Evolutionary conservation across 2,797 vertebrate genomes (phyloP).

Genomic region (Nothura maculosa): DNA sequence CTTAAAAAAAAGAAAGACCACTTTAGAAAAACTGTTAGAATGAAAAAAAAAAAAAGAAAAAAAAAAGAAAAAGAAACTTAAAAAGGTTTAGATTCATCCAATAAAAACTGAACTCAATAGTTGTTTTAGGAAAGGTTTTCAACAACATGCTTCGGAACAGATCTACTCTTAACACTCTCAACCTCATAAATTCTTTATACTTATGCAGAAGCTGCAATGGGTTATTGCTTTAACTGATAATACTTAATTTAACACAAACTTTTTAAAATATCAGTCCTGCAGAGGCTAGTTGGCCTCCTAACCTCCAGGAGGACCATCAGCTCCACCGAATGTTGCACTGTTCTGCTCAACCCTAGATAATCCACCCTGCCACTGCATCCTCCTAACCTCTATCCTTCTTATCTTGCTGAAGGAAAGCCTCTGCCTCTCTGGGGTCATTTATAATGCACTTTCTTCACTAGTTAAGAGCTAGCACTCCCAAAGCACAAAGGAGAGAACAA

Average conservation of each 20-base stretch:
- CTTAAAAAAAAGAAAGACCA: not conserved
- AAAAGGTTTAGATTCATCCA: not conserved
- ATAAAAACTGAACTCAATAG: not conserved
- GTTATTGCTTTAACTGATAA: not conserved
- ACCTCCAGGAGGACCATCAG: not conserved
- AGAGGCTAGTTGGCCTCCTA: not conserved
- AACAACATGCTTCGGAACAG: not conserved
- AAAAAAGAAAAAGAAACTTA: too few relatives aligned
- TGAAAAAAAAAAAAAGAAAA: not conserved
- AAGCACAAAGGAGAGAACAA: not conserved
- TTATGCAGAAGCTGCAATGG: not conserved
- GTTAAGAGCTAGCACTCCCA: not conserved
- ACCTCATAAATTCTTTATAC: not conserved
- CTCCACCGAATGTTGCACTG: not conserved
- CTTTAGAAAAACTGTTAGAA: not conserved
- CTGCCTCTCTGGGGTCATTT: not conserved
- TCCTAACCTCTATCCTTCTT: not conserved
- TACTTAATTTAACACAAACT: not conserved
- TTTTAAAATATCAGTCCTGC: not conserved
- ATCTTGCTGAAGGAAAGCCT: fast-evolving
- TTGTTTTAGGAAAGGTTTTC: not conserved
- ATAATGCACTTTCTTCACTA: fast-evolving
- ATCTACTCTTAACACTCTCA: not conserved
- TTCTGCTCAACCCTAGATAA: not conserved
- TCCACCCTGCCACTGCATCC: not conserved